Evolutionary conservation across 2,113 vertebrate genomes (phyloP).

Genomic region (Otocyon megalotis): DNA sequence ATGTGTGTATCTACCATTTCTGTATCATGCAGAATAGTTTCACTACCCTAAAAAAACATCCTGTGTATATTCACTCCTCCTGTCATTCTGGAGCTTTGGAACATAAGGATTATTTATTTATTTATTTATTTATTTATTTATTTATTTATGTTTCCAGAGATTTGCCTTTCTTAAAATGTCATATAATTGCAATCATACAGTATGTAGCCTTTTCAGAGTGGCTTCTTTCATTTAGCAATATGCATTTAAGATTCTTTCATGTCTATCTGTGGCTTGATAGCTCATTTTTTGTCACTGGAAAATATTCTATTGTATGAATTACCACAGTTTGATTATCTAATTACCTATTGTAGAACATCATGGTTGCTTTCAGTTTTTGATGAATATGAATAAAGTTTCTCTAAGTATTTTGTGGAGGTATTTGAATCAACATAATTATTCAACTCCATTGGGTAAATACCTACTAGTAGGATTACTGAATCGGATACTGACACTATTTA

Average conservation of each 20-base stretch:
- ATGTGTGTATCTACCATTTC: neutral
- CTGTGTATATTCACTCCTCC: neutral
- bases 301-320: neutral
- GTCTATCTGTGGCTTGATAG: neutral
- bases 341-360: neutral
- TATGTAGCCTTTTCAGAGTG: neutral
- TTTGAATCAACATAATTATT: neutral
- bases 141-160: neutral
- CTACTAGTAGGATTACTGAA: neutral
- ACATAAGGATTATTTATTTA: neutral
- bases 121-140: no score
- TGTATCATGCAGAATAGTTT: neutral
- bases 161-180: neutral
- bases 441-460: neutral
- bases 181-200: no score
- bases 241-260: no score
- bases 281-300: neutral
- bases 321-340: neutral
- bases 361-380: neutral
- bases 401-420: neutral
- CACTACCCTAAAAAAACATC: neutral
- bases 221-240: neutral
- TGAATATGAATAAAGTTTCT: neutral
- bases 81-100: neutral
- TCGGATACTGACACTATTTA: neutral